phyloP scores from a whole-genome alignment of 2,888 invertebrate species.

The Tholera decimalis region DNA sequence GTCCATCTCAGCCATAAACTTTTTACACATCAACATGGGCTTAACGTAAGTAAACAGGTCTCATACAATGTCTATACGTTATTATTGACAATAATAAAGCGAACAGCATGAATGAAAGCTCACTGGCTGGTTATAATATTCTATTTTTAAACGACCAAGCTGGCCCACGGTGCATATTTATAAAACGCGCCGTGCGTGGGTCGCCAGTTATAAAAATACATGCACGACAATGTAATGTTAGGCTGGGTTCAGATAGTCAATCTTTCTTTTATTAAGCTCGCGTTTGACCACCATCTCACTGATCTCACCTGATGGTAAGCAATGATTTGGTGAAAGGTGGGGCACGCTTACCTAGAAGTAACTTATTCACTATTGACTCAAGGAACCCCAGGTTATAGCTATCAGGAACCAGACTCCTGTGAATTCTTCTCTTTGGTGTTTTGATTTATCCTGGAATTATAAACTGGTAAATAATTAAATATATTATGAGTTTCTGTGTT shows the following conservation, averaged over 20 bases:
- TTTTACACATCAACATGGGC: background rate
- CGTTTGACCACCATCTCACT: too few relatives aligned
- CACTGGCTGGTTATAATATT: slow-evolving; percentile 40
- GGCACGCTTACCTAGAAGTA: too few relatives aligned
- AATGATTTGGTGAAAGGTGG: too few relatives aligned
- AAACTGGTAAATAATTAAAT: background rate
- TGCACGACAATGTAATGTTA: slow-evolving; percentile 53
- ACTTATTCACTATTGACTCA: too few relatives aligned
- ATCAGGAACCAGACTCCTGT: too few relatives aligned
- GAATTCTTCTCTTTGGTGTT: too few relatives aligned
- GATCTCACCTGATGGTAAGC: too few relatives aligned
- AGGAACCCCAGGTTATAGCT: too few relatives aligned
- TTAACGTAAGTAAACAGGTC: slow-evolving; percentile 27
- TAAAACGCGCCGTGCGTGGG: slow-evolving; percentile 60
- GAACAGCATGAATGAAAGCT: slow-evolving; percentile 59
- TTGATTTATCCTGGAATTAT: too few relatives aligned
- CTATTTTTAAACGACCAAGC: slow-evolving; percentile 59
- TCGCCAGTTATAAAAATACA: slow-evolving; percentile 59
- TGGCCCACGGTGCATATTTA: slow-evolving; percentile 53
- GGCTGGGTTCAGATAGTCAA: slow-evolving; percentile 17
- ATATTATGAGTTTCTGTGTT: background rate
- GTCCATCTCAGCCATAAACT: background rate
- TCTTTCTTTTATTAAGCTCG: too few relatives aligned
- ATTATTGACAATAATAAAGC: slow-evolving; percentile 50
- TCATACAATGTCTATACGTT: slow-evolving; percentile 25